phyloP scores from a whole-genome alignment of 1,140 invertebrate species.

The Batillaria attramentaria region DNA sequence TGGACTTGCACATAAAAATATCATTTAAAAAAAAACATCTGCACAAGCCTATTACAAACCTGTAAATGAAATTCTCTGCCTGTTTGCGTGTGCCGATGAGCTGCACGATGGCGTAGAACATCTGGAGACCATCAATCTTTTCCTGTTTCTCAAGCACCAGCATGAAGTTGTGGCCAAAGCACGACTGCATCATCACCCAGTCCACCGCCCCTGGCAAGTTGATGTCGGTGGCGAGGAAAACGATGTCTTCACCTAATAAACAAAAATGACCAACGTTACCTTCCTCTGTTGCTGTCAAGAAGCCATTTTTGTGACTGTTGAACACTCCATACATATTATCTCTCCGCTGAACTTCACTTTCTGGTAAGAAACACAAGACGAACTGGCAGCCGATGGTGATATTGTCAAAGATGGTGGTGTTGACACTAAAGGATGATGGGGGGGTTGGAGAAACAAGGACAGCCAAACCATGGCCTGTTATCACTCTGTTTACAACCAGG shows the following conservation, averaged over 20 bases:
- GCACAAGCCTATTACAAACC: conserved; percentile 72
- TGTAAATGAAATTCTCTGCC: conserved; percentile 99
- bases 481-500: too few species aligned
- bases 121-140: conserved; percentile 96
- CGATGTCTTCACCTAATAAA: conserved; percentile 91
- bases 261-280: conserved; percentile 24
- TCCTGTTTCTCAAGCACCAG: conserved; percentile 98
- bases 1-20: neutral
- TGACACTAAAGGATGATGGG: too few species aligned
- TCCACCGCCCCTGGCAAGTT: conserved; percentile 99
- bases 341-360: too few species aligned
- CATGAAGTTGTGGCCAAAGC: conserved; percentile 99
- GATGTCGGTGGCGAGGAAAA: conserved; percentile 99
- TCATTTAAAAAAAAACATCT: neutral
- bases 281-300: neutral
- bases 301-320: too few species aligned
- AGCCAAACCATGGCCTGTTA: neutral
- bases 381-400: too few species aligned
- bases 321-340: too few species aligned
- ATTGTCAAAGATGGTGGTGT: too few species aligned
- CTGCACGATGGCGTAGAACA: conserved; percentile 99
- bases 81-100: conserved; percentile 98
- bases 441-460: too few species aligned
- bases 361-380: too few species aligned
- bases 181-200: conserved; percentile 99